These are phyloP conservation scores for Mactromeris polynyma DNA, from an alignment of 2,888 invertebrate genomes.

Conservation along the genomic window DNA sequence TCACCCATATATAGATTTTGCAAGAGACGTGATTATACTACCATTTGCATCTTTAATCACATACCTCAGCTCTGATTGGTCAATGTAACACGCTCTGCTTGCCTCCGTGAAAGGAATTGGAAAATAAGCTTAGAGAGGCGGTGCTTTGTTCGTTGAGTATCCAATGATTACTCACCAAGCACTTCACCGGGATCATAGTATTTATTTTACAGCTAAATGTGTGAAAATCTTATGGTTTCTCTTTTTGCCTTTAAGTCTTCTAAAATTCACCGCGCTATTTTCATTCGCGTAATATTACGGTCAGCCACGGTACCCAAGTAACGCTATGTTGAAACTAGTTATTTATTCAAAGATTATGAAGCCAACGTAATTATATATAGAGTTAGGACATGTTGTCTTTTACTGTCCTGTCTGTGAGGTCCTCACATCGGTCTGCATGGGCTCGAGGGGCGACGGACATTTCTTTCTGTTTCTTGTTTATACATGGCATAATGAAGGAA, in stretches of 20 bases:
- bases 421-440: too few relatives aligned
- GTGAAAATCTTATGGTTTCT: slow-evolving; percentile 15
- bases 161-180: not conserved
- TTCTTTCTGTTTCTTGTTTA: too few relatives aligned
- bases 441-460: too few relatives aligned
- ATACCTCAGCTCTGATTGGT: not conserved
- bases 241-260: not conserved
- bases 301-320: not conserved
- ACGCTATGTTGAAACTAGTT: not conserved
- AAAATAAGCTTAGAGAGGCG: not conserved
- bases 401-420: too few relatives aligned
- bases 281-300: not conserved
- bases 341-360: not conserved
- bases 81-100: not conserved
- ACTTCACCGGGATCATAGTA: not conserved
- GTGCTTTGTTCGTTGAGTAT: not conserved
- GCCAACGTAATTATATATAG: too few relatives aligned
- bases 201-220: not conserved
- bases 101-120: not conserved
- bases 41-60: not conserved
- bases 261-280: not conserved
- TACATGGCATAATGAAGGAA: too few relatives aligned
- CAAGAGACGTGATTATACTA: not conserved
- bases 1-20: slow-evolving; percentile 2
- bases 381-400: too few relatives aligned